Evolutionary conservation across 2,888 invertebrate genomes (phyloP).

Genomic region (Odontothrips loti): DNA sequence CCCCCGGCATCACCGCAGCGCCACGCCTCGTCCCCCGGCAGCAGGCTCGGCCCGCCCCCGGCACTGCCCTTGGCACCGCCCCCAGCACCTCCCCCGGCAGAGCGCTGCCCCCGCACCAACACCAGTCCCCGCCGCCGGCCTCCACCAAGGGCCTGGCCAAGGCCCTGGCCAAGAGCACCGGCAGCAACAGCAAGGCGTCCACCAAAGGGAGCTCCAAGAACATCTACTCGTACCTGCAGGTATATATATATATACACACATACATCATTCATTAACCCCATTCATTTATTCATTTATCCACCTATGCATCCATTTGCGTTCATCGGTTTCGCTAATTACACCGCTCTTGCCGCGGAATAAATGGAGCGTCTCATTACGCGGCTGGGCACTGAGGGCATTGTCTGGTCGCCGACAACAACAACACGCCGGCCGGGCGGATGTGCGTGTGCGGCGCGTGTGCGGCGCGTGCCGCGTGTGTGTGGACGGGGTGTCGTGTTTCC

Average conservation of each 20-base stretch:
- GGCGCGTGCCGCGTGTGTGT: no score
- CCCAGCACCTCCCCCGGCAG: background rate
- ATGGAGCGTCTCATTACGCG: background rate
- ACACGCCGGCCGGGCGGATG: no score
- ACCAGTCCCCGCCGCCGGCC: background rate
- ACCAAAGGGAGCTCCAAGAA: background rate
- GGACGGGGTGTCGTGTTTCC: background rate
- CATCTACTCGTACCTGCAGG: constrained; percentile 25
- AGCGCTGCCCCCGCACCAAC: background rate
- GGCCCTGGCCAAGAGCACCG: background rate
- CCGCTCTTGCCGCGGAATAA: background rate
- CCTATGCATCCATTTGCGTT: no score
- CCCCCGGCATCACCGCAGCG: background rate
- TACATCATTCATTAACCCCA: no score
- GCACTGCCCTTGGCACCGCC: background rate
- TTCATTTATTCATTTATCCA: no score
- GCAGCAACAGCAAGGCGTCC: background rate
- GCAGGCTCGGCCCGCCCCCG: no score
- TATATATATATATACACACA: no score
- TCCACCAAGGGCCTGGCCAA: no score
- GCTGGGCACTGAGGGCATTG: background rate
- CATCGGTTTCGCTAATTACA: background rate
- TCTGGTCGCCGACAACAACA: no score
- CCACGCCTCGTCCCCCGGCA: background rate
- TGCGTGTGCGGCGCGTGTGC: no score